Percentiles rank a stretch among this genome's conserved stretches.
These are phyloP conservation scores for Strigamia crassipes DNA, from an alignment of 2,888 invertebrate species.

Conservation along the genomic window DNA sequence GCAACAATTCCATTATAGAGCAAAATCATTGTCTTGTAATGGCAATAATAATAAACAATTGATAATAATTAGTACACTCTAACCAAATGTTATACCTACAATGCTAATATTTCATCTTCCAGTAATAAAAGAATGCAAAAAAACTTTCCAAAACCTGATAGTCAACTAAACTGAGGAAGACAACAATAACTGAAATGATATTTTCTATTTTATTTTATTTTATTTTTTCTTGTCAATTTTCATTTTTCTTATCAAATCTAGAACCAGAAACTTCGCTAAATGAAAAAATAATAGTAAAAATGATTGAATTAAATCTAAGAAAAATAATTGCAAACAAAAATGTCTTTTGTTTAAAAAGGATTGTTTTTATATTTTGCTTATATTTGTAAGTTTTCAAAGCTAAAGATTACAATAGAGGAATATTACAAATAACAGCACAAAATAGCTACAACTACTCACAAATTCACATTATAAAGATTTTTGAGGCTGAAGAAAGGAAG, in stretches of 20 bases:
- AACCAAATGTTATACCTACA: background rate
- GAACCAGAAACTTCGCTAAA: background rate
- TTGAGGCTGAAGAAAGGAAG: background rate
- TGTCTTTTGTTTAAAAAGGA: background rate
- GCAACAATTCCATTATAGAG: slow-evolving; percentile 8
- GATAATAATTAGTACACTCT: background rate
- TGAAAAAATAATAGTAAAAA: background rate
- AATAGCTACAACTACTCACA: background rate
- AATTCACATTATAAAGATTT: slow-evolving; percentile 2
- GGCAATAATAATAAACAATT: background rate
- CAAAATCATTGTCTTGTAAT: background rate
- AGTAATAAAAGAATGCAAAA: background rate
- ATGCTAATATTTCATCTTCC: background rate
- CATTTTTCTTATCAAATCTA: slow-evolving; percentile 18
- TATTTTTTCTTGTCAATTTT: background rate
- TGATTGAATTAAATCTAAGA: background rate
- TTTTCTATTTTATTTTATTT: background rate
- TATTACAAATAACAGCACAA: slow-evolving; percentile 25
- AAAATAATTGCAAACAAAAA: background rate
- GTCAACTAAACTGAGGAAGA: background rate
- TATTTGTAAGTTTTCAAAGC: background rate
- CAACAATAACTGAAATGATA: background rate
- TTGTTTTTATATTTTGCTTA: background rate
- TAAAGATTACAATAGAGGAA: background rate
- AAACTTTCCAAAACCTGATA: background rate